These are phyloP conservation scores for Phortica okadai DNA, from an alignment of 2,888 invertebrate genomes.

Conservation along the genomic window DNA sequence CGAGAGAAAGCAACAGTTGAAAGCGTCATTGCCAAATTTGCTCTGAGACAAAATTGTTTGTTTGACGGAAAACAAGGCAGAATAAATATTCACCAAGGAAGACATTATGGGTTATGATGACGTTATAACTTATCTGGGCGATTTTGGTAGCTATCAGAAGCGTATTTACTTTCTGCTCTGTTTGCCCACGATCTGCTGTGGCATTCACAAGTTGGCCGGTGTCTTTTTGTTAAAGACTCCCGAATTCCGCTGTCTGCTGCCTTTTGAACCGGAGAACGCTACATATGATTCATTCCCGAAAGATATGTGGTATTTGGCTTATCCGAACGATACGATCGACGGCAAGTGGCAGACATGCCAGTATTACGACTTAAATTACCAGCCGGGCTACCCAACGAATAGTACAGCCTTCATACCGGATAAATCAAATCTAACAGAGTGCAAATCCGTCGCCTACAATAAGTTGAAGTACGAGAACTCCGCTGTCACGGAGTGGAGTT, in stretches of 20 bases:
- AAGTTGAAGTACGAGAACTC: slow-evolving; percentile 80
- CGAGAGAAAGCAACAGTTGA: slow-evolving; percentile 40
- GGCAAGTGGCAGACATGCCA: slow-evolving; percentile 79
- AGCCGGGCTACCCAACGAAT: slow-evolving; percentile 65
- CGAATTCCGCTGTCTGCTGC: slow-evolving; percentile 81
- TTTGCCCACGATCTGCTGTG: slow-evolving; percentile 84
- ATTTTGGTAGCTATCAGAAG: slow-evolving; percentile 84
- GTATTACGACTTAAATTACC: slow-evolving; percentile 77
- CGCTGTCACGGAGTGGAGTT: slow-evolving; percentile 83
- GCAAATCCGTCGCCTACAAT: slow-evolving; percentile 81
- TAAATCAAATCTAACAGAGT: slow-evolving; percentile 69
- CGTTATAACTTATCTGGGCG: slow-evolving; percentile 82
- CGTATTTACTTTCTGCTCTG: slow-evolving; percentile 84
- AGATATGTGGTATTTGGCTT: slow-evolving; percentile 77
- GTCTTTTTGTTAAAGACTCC: slow-evolving; percentile 84
- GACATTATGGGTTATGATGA: slow-evolving; percentile 84
- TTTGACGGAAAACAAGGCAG: slow-evolving; percentile 9
- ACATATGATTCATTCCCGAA: slow-evolving; percentile 74
- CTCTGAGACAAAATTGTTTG: neutral
- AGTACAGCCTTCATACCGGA: slow-evolving; percentile 46
- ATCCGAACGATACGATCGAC: slow-evolving; percentile 78
- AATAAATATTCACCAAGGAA: slow-evolving; percentile 35
- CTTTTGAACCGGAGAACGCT: slow-evolving; percentile 78
- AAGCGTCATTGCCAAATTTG: slow-evolving; percentile 19
- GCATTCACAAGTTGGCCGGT: slow-evolving; percentile 85